Evolutionary conservation across 2,797 vertebrate genomes (phyloP).

Genomic region (Chelmon rostratus): DNA sequence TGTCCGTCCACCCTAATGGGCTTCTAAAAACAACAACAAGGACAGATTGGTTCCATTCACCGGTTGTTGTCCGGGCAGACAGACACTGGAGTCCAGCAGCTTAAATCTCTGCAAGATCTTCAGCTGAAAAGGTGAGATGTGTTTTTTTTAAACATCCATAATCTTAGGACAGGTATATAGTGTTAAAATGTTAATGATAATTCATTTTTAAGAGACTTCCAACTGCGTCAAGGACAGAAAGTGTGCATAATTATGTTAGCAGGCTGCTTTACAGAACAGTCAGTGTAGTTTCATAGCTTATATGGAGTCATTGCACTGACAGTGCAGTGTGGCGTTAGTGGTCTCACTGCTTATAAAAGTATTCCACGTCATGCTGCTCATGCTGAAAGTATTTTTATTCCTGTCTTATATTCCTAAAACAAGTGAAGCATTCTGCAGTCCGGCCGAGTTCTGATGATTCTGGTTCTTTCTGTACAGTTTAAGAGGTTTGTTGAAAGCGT

Average conservation of each 20-base stretch:
- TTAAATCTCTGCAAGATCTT: slow-evolving; percentile 43
- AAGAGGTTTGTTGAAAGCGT: slow-evolving; percentile 11
- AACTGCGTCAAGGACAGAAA: not conserved
- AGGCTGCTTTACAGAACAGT: slow-evolving; percentile 7
- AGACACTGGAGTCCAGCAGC: slow-evolving; percentile 60
- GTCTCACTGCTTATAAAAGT: slow-evolving; percentile 19
- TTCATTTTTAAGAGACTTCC: not conserved
- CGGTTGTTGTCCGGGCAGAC: slow-evolving; percentile 49
- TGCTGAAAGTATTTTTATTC: slow-evolving; percentile 42
- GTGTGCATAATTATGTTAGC: not conserved
- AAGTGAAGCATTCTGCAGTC: slow-evolving; percentile 22
- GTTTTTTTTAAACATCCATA: not conserved
- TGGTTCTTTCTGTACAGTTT: slow-evolving; percentile 23
- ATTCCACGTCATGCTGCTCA: slow-evolving; percentile 13
- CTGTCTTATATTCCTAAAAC: slow-evolving; percentile 21
- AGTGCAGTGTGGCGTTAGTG: not conserved
- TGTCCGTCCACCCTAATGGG: slow-evolving; percentile 77
- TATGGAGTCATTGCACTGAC: not conserved
- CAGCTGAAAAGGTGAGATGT: slow-evolving; percentile 63
- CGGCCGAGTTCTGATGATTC: slow-evolving; percentile 13
- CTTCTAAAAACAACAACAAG: slow-evolving; percentile 80
- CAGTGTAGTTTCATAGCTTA: not conserved
- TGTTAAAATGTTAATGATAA: not conserved
- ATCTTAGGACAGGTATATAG: not conserved
- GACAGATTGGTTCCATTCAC: slow-evolving; percentile 77